phyloP scores from a whole-genome alignment of 2,113 vertebrate genomes.

The Chloropsis cyanopogon region DNA sequence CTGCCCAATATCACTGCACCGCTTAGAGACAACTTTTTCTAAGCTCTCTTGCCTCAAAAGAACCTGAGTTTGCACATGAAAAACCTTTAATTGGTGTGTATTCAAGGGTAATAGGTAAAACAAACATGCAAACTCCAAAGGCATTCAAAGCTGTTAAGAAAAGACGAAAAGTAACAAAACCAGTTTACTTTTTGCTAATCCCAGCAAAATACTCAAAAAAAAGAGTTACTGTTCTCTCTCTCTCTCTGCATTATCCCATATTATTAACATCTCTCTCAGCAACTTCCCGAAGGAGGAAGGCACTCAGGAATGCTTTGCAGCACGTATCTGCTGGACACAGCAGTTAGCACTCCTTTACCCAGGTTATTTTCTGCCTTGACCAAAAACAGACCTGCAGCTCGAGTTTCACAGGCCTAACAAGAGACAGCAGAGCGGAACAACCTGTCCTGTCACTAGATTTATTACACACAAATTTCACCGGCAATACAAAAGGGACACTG shows the following conservation, averaged over 20 bases:
- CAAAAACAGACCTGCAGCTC: not conserved
- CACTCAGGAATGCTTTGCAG: fast-evolving
- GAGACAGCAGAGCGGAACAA: not conserved
- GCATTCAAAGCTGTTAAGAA: not conserved
- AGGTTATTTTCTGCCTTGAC: not conserved
- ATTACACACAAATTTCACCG: not conserved
- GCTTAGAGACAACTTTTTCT: not conserved
- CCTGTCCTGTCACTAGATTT: not conserved
- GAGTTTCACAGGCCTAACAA: not conserved
- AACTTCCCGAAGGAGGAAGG: not conserved
- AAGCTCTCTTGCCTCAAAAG: not conserved
- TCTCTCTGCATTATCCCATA: not conserved
- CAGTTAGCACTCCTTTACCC: not conserved
- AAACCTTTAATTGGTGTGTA: not conserved
- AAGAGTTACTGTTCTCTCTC: not conserved
- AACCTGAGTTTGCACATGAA: not conserved
- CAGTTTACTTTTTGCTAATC: not conserved
- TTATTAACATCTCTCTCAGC: not conserved
- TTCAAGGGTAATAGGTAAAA: not conserved
- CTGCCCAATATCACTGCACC: fast-evolving
- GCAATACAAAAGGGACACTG: not conserved
- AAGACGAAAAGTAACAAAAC: not conserved
- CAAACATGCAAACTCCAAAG: not conserved
- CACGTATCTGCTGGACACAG: not conserved
- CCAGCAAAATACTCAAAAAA: not conserved